These are phyloP conservation scores for Ichneumon xanthorius DNA, from an alignment of 2,888 invertebrate species.

Conservation along the genomic window DNA sequence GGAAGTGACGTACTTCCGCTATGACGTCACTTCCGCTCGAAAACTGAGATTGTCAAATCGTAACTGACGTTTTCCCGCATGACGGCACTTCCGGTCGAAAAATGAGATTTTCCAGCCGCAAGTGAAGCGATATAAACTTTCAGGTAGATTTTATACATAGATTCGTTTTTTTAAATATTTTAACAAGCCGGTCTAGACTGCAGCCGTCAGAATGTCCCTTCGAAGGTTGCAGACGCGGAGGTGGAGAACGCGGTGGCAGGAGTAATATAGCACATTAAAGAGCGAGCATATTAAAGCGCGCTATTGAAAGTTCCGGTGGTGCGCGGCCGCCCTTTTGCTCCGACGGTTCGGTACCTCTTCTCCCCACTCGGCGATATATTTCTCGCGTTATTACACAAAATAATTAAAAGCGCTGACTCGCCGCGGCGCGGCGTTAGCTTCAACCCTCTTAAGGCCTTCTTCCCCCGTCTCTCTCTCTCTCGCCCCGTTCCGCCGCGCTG, in stretches of 20 bases:
- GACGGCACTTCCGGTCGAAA: no score
- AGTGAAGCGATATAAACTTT: neutral
- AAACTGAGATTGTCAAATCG: no score
- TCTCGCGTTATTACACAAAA: constrained; percentile 46
- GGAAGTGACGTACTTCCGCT: no score
- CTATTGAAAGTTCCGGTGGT: constrained; percentile 32
- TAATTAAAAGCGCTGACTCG: constrained; percentile 57
- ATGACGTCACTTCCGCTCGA: no score
- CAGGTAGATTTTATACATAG: neutral
- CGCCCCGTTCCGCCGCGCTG: constrained; percentile 35
- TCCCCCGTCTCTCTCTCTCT: constrained; percentile 29
- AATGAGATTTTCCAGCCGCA: neutral
- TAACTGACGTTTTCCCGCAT: no score
- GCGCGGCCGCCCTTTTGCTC: neutral
- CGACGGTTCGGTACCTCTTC: constrained; percentile 18
- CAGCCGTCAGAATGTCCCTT: neutral
- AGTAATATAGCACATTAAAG: constrained; percentile 15
- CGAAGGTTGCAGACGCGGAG: neutral
- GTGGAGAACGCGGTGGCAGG: neutral
- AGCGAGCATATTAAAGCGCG: neutral
- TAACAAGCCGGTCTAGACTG: neutral
- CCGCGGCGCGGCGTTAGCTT: neutral
- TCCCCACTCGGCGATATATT: constrained; percentile 27
- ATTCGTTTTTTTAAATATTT: neutral
- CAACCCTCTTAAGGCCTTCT: constrained; percentile 16